These are phyloP conservation scores for Pangasius mekongensis DNA, from an alignment of 2,797 vertebrate species.

Conservation along the genomic window DNA sequence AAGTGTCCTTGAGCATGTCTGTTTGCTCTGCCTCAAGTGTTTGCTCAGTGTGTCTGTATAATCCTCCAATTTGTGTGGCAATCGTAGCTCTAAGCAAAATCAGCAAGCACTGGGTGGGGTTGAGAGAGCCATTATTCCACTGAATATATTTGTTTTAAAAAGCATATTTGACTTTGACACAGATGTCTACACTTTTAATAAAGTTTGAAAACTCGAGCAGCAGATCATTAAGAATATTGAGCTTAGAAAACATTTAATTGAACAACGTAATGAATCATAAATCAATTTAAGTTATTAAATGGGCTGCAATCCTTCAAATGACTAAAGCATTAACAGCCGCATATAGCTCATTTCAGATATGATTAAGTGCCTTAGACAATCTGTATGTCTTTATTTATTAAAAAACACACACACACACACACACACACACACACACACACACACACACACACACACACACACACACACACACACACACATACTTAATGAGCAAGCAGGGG, in stretches of 20 bases:
- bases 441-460: background rate
- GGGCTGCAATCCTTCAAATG: slow-evolving; percentile 15
- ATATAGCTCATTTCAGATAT: slow-evolving; percentile 12
- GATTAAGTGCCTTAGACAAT: slow-evolving; percentile 6
- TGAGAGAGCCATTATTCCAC: slow-evolving; percentile 1
- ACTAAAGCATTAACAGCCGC: background rate
- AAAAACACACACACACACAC: background rate
- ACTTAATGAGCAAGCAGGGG: background rate
- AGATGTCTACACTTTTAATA: slow-evolving; percentile 8
- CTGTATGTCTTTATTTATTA: background rate
- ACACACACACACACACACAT: background rate
- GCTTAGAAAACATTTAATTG: slow-evolving; percentile 26
- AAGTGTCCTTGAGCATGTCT: slow-evolving; percentile 47
- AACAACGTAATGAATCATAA: slow-evolving; percentile 5
- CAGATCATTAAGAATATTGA: slow-evolving; percentile 26
- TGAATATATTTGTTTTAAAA: slow-evolving; percentile 22
- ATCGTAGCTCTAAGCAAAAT: slow-evolving; percentile 16
- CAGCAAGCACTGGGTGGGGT: slow-evolving; percentile 11
- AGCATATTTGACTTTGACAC: slow-evolving; percentile 21
- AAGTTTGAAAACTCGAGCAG: background rate
- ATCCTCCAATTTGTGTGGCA: slow-evolving; percentile 48
- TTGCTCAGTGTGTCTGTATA: slow-evolving; percentile 45
- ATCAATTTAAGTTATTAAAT: slow-evolving; percentile 4
- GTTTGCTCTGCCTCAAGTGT: slow-evolving; percentile 55
- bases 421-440: no score